A percentile compares a stretch with the other conserved stretches of the same genome.
Evolutionary conservation across 64 coral and sea anemone species (phyloP).

Genomic region (Porites australiensis): DNA sequence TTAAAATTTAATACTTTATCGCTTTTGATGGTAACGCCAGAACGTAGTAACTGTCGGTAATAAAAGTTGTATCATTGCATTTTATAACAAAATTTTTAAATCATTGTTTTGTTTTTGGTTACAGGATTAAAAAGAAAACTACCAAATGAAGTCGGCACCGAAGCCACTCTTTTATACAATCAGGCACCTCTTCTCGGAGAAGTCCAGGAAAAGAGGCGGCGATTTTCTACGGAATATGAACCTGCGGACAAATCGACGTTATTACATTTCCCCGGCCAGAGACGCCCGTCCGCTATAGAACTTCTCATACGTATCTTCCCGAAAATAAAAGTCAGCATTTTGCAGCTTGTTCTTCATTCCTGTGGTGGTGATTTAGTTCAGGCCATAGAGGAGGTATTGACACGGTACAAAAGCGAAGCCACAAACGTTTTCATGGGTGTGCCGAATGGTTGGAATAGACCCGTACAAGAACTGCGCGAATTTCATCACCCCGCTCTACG

Average conservation of each 20-base stretch:
- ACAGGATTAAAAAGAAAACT: constrained; percentile 61
- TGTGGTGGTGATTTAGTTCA: constrained; percentile 91
- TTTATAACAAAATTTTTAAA: neutral
- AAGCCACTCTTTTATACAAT: constrained; percentile 45
- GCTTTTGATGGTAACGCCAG: too few relatives aligned
- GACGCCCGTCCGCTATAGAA: constrained; percentile 88
- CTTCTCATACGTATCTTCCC: constrained; percentile 92
- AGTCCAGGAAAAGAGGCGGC: constrained; percentile 70
- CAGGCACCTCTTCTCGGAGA: constrained; percentile 63
- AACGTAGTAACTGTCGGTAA: too few relatives aligned
- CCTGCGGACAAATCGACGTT: constrained; percentile 66
- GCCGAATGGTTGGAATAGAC: constrained; percentile 68
- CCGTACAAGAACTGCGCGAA: constrained; percentile 48
- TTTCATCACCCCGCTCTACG: constrained; percentile 54
- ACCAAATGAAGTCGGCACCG: constrained; percentile 7
- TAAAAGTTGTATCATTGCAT: too few relatives aligned
- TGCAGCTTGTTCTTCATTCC: constrained; percentile 94
- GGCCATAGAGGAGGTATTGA: constrained; percentile 91
- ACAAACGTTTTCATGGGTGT: constrained; percentile 67
- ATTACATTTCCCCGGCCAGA: constrained; percentile 49
- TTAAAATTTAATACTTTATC: too few relatives aligned
- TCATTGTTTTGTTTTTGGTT: neutral
- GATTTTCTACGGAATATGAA: constrained; percentile 74
- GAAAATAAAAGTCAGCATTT: constrained; percentile 93
- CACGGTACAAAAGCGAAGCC: constrained; percentile 85